These are phyloP conservation scores for Xenopus laevis DNA, from an alignment of 2,113 vertebrate species.

Conservation along the genomic window DNA sequence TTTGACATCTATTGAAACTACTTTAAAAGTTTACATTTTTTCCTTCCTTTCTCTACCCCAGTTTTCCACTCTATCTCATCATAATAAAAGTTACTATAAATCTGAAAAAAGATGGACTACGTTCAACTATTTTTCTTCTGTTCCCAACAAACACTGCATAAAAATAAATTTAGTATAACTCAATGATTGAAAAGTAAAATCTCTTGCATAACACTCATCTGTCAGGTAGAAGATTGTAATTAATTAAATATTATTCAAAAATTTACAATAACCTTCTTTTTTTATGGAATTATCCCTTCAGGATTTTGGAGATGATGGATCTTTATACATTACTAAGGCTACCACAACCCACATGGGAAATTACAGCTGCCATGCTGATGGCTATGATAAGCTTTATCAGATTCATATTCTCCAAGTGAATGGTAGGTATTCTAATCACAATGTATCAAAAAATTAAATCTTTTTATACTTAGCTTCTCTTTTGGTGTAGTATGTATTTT, in stretches of 20 bases:
- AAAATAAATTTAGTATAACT: too few relatives aligned
- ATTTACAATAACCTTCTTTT: constrained; percentile 51
- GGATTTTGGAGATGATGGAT: constrained; percentile 97
- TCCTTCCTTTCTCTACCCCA: too few relatives aligned
- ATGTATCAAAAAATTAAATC: background rate
- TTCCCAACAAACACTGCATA: too few relatives aligned
- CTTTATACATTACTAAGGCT: constrained; percentile 93
- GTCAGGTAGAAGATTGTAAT: constrained; percentile 29
- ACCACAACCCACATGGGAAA: constrained; percentile 94
- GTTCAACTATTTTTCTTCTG: too few relatives aligned
- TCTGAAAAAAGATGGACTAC: too few relatives aligned
- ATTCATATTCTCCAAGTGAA: constrained; percentile 91
- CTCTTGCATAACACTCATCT: constrained; percentile 24
- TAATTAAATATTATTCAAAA: constrained; percentile 41
- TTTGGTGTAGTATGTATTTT: background rate
- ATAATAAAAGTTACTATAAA: too few relatives aligned
- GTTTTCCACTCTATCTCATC: too few relatives aligned
- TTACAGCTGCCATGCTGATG: constrained; percentile 89
- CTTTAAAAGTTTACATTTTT: too few relatives aligned
- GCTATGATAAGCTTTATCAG: constrained; percentile 83
- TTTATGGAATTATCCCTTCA: constrained; percentile 57
- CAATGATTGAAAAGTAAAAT: constrained; percentile 17
- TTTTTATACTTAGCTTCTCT: background rate
- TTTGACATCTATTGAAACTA: too few relatives aligned
- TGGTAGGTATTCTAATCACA: constrained; percentile 67